These are phyloP conservation scores for Phania funesta DNA, from an alignment of 2,888 invertebrate species.

Conservation along the genomic window DNA sequence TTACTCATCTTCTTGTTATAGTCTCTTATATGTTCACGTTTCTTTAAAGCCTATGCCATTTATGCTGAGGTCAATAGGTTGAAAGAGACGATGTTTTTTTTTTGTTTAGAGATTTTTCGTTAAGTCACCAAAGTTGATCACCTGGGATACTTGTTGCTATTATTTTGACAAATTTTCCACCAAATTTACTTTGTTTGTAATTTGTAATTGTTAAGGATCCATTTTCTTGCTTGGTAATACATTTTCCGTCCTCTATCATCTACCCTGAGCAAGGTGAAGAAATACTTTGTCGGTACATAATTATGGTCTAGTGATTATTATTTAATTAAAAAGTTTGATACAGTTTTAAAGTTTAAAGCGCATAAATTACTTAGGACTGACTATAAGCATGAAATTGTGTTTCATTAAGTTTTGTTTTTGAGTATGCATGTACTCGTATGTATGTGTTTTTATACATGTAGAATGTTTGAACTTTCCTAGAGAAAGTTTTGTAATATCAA, in stretches of 20 bases:
- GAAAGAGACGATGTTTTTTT: no score
- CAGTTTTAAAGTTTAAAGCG: slow-evolving; percentile 38
- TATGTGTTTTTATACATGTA: neutral
- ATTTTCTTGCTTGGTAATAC: neutral
- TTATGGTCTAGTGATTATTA: slow-evolving; percentile 61
- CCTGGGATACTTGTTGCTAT: neutral
- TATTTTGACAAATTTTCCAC: slow-evolving; percentile 54
- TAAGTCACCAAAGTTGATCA: neutral
- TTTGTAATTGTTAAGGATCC: slow-evolving; percentile 36
- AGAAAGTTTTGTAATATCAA: neutral
- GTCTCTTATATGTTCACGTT: no score
- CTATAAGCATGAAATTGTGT: slow-evolving; percentile 3
- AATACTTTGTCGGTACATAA: slow-evolving; percentile 40
- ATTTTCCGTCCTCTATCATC: slow-evolving; percentile 3
- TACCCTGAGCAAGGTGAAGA: neutral
- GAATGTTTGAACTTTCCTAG: neutral
- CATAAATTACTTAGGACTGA: slow-evolving; percentile 6
- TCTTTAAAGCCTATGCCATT: no score
- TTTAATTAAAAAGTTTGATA: slow-evolving; percentile 49
- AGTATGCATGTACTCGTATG: neutral
- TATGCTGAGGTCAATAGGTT: no score
- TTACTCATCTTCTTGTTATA: no score
- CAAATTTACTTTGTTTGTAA: slow-evolving; percentile 49
- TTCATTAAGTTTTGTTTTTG: neutral
- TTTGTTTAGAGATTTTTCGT: no score